Percentiles rank a stretch among this genome's conserved stretches.
Evolutionary conservation across 35 echinoderm and acorn worm species (phyloP).

Genomic region (Patiria miniata): DNA sequence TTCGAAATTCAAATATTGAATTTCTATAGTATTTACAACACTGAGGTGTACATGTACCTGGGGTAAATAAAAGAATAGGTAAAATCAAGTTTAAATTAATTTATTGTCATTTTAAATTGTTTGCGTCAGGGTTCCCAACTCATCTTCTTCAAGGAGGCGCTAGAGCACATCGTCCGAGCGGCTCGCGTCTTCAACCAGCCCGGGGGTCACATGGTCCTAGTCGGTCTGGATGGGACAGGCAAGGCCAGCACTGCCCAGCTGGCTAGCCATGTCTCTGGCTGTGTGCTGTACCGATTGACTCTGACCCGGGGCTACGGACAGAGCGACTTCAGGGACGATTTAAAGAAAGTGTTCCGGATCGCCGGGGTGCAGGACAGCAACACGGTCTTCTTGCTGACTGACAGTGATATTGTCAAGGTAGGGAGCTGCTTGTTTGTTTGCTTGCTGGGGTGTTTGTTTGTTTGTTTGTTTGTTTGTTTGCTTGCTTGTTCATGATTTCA

Average conservation of each 20-base stretch:
- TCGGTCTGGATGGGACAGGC: constrained; percentile 92
- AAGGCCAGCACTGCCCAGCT: constrained; percentile 89
- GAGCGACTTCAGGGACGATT: constrained; percentile 81
- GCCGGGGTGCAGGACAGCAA: constrained; percentile 82
- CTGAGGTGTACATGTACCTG: too few species aligned
- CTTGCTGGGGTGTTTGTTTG: too few species aligned
- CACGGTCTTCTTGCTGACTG: constrained; percentile 87
- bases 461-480: too few species aligned
- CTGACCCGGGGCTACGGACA: constrained; percentile 89
- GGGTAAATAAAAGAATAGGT: too few species aligned
- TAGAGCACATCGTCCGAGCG: constrained; percentile 90
- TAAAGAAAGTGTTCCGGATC: constrained; percentile 88
- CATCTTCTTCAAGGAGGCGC: constrained; percentile 91
- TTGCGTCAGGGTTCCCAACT: constrained; percentile 52
- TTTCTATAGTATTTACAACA: too few species aligned
- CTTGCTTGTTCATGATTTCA: too few species aligned
- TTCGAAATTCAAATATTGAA: too few species aligned
- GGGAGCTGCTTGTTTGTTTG: neutral
- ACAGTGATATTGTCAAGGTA: constrained; percentile 95
- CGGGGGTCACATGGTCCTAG: constrained; percentile 95
- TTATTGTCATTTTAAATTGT: neutral
- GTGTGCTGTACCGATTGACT: constrained; percentile 84
- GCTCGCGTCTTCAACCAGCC: constrained; percentile 95
- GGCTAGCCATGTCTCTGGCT: constrained; percentile 89
- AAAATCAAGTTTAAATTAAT: neutral